Evolutionary conservation across 2,797 vertebrate genomes (phyloP).

Genomic region (Nothura maculosa): DNA sequence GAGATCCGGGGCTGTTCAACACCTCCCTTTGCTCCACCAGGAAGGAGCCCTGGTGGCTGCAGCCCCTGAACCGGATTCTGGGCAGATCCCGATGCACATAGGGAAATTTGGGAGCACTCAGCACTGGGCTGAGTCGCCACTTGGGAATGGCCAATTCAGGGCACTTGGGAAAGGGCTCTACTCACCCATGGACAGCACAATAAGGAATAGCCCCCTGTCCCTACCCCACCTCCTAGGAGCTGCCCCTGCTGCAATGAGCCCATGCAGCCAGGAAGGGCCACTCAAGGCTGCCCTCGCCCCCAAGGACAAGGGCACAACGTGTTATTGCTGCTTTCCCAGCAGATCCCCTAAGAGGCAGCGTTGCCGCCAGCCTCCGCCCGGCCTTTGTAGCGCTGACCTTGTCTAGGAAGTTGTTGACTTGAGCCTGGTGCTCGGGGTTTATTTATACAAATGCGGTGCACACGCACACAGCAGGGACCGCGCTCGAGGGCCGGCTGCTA

Average conservation of each 20-base stretch:
- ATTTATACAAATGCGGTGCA: constrained; percentile 73
- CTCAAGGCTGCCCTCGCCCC: constrained; percentile 80
- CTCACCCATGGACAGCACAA: background rate
- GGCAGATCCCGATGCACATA: accelerated
- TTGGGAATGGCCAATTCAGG: background rate
- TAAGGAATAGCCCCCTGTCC: background rate
- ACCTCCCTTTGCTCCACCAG: background rate
- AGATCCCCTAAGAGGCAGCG: constrained; percentile 71
- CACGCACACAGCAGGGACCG: constrained; percentile 61
- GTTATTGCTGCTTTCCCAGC: constrained; percentile 74
- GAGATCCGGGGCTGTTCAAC: background rate
- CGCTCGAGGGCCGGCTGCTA: constrained; percentile 61
- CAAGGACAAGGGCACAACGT: constrained; percentile 78
- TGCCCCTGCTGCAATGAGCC: background rate
- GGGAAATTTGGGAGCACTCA: background rate
- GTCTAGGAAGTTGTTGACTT: constrained; percentile 76
- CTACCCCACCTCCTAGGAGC: background rate
- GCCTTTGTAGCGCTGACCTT: constrained; percentile 75
- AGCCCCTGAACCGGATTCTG: no score
- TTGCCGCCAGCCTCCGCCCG: constrained; percentile 33
- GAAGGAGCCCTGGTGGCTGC: background rate
- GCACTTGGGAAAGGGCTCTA: background rate
- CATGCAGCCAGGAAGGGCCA: constrained; percentile 45
- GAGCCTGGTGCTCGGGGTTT: constrained; percentile 75
- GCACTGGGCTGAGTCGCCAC: background rate